Evolutionary conservation across 2,888 invertebrate genomes (phyloP), one percentile per base, ranked within the genome.

Genomic region (Drosophila phalerata): DNA sequence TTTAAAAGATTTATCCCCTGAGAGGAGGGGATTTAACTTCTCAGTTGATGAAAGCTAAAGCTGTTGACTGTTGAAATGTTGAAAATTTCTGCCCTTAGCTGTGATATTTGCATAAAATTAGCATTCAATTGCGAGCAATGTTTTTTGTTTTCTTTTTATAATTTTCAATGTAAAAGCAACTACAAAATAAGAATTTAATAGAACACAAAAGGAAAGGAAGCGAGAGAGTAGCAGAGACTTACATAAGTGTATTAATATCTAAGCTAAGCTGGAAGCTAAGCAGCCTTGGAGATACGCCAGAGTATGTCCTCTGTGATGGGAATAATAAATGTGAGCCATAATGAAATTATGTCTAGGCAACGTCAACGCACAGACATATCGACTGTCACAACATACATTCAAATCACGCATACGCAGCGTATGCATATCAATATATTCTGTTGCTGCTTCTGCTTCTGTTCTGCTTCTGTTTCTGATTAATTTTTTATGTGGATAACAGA

Each of bases 361-460:
- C 48, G 73, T 49, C 69, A 63, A 53, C 60, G 38, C 42, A 61
- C 28, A 17, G 57, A 62, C 73, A 69, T 55, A 56, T 81, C 62
- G 69, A 45, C 47, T 63, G 79, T n/a, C 15, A 25, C 38, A 37
- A 38, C 25, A 30, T 43, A 52, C 62, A 77, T 77, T 79, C 67
- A 74, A 82, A 83, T 83, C 86, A 88, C 86, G 86, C 86, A 88
- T 88, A 77, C 86, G 83, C 68, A 66, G 47, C 67, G 73, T 79
- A 69, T 71, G 79, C 73, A 69, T 76, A 65, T 77, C 73, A 74
- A 72, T 53, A 65, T 69, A 19, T 53, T 43, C 19, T 30, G 13
- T 17, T 22, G 22, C n/a, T n/a, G 11, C 15, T 32, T 30, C 10
- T 42, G 13, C n/a, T 17, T 10, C 17, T 11, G 9, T 30, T 2